phyloP scores from a whole-genome alignment of 2,888 invertebrate species.

The Acleris holmiana region DNA sequence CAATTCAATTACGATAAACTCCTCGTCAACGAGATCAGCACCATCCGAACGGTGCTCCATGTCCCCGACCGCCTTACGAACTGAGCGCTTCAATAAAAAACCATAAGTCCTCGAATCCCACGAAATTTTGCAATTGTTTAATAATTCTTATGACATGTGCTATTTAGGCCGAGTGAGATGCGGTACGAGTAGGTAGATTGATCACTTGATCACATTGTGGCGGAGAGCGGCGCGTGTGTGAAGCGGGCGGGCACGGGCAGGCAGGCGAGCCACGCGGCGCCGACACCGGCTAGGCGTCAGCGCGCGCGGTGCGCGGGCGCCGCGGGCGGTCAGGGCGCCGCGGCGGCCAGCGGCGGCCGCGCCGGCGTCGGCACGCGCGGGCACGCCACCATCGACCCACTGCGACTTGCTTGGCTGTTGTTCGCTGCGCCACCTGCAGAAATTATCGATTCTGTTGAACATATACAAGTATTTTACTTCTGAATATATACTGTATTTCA shows the following conservation, averaged over 20 bases:
- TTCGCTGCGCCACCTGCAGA: conserved; percentile 67
- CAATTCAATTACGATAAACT: background rate
- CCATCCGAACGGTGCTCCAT: conserved; percentile 23
- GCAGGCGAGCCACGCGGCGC: conserved; percentile 72
- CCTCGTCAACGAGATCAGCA: conserved; percentile 29
- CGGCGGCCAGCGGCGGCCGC: conserved; percentile 73
- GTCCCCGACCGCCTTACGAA: background rate
- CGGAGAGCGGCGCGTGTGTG: conserved; percentile 55
- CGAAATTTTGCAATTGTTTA: background rate
- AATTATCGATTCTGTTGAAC: conserved; percentile 55
- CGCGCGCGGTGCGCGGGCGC: conserved; percentile 73
- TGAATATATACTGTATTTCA: background rate
- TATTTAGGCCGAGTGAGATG: conserved; percentile 21
- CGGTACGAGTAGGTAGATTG: conserved; percentile 32
- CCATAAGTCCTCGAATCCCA: conserved; percentile 7
- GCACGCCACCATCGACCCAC: conserved; percentile 84
- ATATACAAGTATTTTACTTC: conserved; percentile 15
- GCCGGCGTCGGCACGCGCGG: conserved; percentile 86
- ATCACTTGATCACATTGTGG: conserved; percentile 52
- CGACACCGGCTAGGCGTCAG: conserved; percentile 68
- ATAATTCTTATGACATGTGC: background rate
- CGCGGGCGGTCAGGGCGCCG: conserved; percentile 76
- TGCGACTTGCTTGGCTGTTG: conserved; percentile 65
- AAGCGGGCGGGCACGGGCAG: conserved; percentile 65
- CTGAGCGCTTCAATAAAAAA: background rate